Conservation (phyloP, 1,140 invertebrate genomes). For the Acyrthosiphon pisum region DNA sequence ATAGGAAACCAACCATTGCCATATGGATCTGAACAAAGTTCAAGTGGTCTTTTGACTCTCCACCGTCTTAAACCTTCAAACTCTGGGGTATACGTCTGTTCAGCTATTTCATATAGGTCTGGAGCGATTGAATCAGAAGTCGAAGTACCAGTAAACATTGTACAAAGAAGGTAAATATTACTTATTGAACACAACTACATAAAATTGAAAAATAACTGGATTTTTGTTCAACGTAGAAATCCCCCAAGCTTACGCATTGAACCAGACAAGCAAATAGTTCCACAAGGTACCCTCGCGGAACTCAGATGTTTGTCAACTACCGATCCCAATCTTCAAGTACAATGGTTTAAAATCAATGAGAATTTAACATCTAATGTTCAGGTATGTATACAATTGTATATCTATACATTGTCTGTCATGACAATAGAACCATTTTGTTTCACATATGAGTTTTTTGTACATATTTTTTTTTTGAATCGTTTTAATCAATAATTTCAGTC, state of each 20-base stretch:
- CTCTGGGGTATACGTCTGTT: slow-evolving; percentile 84
- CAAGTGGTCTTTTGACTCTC: slow-evolving; percentile 77
- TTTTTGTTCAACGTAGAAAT: slow-evolving; percentile 59
- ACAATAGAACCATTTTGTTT: not conserved
- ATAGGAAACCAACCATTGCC: slow-evolving; percentile 67
- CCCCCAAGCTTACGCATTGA: slow-evolving; percentile 70
- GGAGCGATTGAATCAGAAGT: slow-evolving; percentile 53
- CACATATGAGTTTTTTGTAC: not conserved
- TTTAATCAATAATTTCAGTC: no score
- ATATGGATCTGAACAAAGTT: slow-evolving; percentile 65
- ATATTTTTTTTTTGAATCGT: no score
- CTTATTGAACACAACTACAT: not conserved
- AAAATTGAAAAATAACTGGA: not conserved
- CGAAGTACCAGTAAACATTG: slow-evolving; percentile 25
- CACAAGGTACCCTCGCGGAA: slow-evolving; percentile 78
- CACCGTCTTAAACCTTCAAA: slow-evolving; percentile 72
- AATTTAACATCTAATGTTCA: slow-evolving; percentile 70
- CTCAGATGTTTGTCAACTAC: slow-evolving; percentile 73
- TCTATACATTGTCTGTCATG: no score
- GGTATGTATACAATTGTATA: slow-evolving; percentile 63
- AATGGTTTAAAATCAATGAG: slow-evolving; percentile 80
- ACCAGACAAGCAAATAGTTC: slow-evolving; percentile 74
- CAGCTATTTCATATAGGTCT: slow-evolving; percentile 63
- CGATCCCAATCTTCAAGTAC: slow-evolving; percentile 73
- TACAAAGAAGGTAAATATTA: slow-evolving; percentile 10